Percentiles rank a stretch among this genome's conserved stretches.
Conservation (phyloP, 35 echinoderm and acorn worm genomes). For the Heliocidaris erythrogramma region DNA sequence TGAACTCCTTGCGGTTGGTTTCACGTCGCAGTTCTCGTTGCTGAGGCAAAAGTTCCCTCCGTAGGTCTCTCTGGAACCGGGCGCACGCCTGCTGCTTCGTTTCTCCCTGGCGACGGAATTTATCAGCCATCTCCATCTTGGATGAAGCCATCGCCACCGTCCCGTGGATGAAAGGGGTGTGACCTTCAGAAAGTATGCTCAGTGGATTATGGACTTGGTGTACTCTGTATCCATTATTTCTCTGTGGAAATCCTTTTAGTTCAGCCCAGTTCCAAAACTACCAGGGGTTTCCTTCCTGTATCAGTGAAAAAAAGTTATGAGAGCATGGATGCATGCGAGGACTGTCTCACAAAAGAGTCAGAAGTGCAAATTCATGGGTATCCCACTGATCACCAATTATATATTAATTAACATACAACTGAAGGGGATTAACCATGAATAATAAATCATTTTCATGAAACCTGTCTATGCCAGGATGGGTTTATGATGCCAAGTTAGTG, state of each 20-base stretch:
- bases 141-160: background rate
- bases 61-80: slow-evolving; percentile 23
- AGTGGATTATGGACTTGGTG: background rate
- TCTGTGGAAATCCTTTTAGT: background rate
- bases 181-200: background rate
- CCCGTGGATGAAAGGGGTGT: no score
- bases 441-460: no score
- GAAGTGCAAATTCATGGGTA: no score
- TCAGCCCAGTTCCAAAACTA: background rate
- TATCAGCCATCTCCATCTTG: slow-evolving; percentile 40
- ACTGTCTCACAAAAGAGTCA: no score
- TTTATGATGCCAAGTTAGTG: no score
- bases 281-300: background rate
- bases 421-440: no score
- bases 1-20: slow-evolving; percentile 21
- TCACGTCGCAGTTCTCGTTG: slow-evolving; percentile 27
- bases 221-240: background rate
- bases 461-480: no score
- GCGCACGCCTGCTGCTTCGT: slow-evolving; percentile 30
- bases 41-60: background rate
- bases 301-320: background rate
- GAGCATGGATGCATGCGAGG: background rate
- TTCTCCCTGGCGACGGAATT: slow-evolving; percentile 22
- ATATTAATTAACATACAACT: no score
- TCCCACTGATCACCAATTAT: no score